Evolutionary conservation across 2,888 invertebrate genomes (phyloP), one percentile per base, ranked within the genome.

Genomic region (Hermaeophaga mercurialis): DNA sequence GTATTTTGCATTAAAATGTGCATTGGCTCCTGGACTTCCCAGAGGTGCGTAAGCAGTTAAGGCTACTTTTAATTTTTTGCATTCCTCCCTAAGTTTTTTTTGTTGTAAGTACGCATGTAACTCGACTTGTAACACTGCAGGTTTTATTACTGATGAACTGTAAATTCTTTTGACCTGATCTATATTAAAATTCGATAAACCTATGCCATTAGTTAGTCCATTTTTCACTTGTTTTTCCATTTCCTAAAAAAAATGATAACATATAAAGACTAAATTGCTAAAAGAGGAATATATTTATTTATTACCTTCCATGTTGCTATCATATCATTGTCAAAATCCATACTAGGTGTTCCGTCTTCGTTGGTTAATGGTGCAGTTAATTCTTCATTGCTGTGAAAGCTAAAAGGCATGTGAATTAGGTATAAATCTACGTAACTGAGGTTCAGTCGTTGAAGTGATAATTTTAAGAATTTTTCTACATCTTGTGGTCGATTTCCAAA

Each of bases 71-170:
- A 85, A 77, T 22, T 81, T 76, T 14, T 79, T 76, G 70, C 91
- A 91, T 64, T 83, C 82, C 39, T 83, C 75, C 15, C 84, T 78
- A 46, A 92, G 72, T 12, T 83, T 78, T 56, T 78, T 75, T 73
- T 92, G 91, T 73, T 90, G 91, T 65, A 89, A 82, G 73, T 89
- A 87, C 0, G 89, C 86, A 69, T 92, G 90, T 46, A 90, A 76
- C 73, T 93, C 92, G 36, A 89, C 82, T 78, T 88, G 89, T 52
- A 90, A 74, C 59, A 88, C 88, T 54, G 87, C 83, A 1, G 91
- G 91, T 71, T 85, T 87, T 38, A 90, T 81, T 44, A 78, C 80
- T 0, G 86, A 82, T 17, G 73, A 74, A 12, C 84, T 77, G 62
- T 85, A 81, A 52, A 91, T 83, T 58, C 81, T 80, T 60, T 80